Conservation (phyloP, 2,888 invertebrate genomes). For the Zonitis immaculata region DNA sequence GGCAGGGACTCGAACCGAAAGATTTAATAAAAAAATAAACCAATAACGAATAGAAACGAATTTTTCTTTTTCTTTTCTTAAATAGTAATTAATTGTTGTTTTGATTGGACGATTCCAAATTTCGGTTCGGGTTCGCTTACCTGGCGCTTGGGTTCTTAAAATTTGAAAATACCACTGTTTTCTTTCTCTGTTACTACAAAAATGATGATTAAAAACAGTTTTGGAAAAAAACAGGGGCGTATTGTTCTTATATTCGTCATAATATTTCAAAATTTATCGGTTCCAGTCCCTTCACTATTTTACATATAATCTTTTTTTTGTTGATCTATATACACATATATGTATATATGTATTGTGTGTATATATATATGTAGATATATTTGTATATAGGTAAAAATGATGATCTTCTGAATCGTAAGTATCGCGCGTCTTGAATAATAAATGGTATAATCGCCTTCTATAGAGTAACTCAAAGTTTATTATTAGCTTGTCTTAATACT, state of each 20-base stretch:
- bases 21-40: no score
- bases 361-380: no score
- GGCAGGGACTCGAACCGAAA: conserved; percentile 51
- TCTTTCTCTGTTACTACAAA: conserved; percentile 11
- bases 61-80: no score
- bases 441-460: conserved; percentile 7
- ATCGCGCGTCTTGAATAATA: conserved; percentile 6
- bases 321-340: no score
- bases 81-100: no score
- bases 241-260: conserved; percentile 15
- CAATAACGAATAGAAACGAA: no score
- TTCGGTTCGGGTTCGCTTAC: conserved; percentile 48
- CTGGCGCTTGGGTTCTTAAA: conserved; percentile 43
- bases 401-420: conserved; percentile 30
- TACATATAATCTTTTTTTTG: no score
- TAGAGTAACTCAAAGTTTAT: no score
- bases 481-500: no score
- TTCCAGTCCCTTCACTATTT: conserved; percentile 49
- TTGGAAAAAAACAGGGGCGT: conserved; percentile 11
- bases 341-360: no score
- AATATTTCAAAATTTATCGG: conserved; percentile 31
- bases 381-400: no score
- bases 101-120: conserved; percentile 22
- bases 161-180: conserved; percentile 16
- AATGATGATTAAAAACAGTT: conserved; percentile 1